Conservation (phyloP, 2,113 vertebrate species). For the Nicator chloris region DNA sequence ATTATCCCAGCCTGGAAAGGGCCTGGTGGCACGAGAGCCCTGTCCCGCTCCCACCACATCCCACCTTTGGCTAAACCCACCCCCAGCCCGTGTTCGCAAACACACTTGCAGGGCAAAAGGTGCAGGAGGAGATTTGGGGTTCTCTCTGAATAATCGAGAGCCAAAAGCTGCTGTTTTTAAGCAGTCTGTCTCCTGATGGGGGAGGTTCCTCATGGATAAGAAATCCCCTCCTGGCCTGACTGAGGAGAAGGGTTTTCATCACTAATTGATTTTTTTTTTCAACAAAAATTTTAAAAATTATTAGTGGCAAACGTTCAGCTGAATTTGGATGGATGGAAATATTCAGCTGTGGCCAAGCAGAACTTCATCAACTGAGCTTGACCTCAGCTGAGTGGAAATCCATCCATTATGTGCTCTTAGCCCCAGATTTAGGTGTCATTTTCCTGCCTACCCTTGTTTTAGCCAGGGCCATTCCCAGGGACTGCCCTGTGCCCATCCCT, state of each 20-base stretch:
- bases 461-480: fast-evolving
- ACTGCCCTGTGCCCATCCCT: neutral
- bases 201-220: neutral
- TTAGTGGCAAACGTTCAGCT: neutral
- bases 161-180: neutral
- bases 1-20: neutral
- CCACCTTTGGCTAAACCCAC: fast-evolving
- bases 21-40: fast-evolving
- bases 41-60: fast-evolving
- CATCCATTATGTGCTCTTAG: fast-evolving
- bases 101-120: fast-evolving
- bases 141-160: neutral
- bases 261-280: neutral
- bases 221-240: neutral
- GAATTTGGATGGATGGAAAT: neutral
- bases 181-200: fast-evolving
- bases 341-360: neutral
- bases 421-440: neutral
- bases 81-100: neutral
- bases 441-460: neutral
- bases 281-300: neutral
- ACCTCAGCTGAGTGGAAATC: neutral
- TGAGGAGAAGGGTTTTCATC: neutral
- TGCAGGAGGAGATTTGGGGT: neutral
- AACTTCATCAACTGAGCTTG: neutral